A percentile compares a stretch with the other conserved stretches of the same genome.
phyloP scores from a whole-genome alignment of 2,113 vertebrate genomes.

The Gallinago jamesoni region DNA sequence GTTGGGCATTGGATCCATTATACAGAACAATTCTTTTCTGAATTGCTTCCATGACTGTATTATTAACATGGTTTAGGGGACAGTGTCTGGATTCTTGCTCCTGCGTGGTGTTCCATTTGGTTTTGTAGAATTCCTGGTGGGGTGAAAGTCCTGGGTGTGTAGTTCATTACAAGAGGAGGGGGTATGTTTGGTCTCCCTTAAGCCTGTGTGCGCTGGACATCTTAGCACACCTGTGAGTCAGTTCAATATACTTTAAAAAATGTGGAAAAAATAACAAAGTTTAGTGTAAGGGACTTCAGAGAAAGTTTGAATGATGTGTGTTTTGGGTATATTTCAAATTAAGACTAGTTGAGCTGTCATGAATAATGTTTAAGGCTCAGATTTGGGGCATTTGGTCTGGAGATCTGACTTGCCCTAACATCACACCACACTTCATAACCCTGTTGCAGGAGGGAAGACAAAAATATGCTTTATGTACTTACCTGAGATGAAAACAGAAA shows the following conservation, averaged over 20 bases:
- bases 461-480: neutral
- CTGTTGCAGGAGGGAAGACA: neutral
- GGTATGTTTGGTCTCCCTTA: neutral
- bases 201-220: neutral
- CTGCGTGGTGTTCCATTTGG: neutral
- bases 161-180: neutral
- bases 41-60: neutral
- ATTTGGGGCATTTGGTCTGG: neutral
- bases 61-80: neutral
- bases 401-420: neutral
- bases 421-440: neutral
- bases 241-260: neutral
- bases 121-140: neutral
- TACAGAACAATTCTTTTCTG: neutral
- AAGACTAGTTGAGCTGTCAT: neutral
- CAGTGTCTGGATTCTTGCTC: neutral
- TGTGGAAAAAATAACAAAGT: neutral
- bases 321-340: conserved; percentile 26
- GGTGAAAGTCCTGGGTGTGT: neutral
- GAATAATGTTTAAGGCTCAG: neutral
- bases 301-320: neutral
- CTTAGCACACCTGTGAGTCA: neutral
- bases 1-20: neutral
- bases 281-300: neutral
- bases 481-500: neutral